Base-by-base conservation (phyloP, 2,888 invertebrate genomes). In the Dryococelus australis region DNA sequence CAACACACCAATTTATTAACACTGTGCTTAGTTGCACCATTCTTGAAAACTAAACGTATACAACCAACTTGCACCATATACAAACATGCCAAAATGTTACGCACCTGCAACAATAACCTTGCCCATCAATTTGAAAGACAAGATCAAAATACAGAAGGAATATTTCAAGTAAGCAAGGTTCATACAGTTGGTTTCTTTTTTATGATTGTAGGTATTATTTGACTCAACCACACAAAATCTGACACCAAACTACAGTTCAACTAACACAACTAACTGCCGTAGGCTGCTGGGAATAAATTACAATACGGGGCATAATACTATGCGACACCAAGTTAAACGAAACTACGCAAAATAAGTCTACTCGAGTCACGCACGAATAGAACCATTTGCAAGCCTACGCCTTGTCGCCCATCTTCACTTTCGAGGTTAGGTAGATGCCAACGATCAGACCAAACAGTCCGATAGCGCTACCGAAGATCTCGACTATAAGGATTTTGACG, bases 401-500 rank as follows among this genome's bases (percentile, higher is more conserved):
- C 91, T 94, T 95, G 92, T 95, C 95, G 91, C 96, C 96, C 96
- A 96, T 96, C 93, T 96, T 96, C 89, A 96, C 95, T 93, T 95
- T 96, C 89, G 97, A 96, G 88, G 96, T 96, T 97, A 98, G 97
- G 92, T 97, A 98, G 92, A 99, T 99, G 90, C 99, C 99, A 89
- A 99, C 99, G 93, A 99, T 99, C 87, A 99, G 95, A 87, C 99
- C 99, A 93, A 99, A 99, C 35, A 99, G 95, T 91, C 99, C 99
- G 92, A 99, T 99, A 91, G 99, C 99, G 91, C 98, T 98, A 88
- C 99, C 99, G 92, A 99, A 99, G 93, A 99, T 99, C 94, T 99
- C 99, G 84, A 99, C 97, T 92, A 99, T 99, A 83, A 99, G 95
- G 92, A 99, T 99, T 93, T 99, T 99, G 86, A 99, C 99, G 91